A percentile compares a stretch with the other conserved stretches of the same genome.
These are phyloP conservation scores for Hypomecis punctinalis DNA, from an alignment of 2,888 invertebrate species.

Conservation along the genomic window DNA sequence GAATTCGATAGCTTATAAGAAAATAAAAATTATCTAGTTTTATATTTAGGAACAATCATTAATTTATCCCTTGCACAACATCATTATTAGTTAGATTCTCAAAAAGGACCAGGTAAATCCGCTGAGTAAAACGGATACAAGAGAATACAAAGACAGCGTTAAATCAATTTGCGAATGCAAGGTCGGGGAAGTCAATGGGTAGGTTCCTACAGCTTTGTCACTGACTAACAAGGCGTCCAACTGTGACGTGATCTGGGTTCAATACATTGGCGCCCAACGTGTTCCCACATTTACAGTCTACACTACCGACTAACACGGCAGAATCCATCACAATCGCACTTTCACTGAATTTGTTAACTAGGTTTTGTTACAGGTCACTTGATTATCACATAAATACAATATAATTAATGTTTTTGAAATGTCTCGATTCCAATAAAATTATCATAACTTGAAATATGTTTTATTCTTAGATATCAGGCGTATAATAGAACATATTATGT, in stretches of 20 bases:
- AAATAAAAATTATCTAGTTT: slow-evolving; percentile 11
- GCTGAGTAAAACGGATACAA: neutral
- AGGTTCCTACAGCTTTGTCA: slow-evolving; percentile 43
- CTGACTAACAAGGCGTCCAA: slow-evolving; percentile 49
- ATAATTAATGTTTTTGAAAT: neutral
- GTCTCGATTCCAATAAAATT: neutral
- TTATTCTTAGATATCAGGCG: neutral
- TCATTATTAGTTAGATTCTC: too few species aligned
- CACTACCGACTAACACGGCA: slow-evolving; percentile 15
- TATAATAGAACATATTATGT: neutral
- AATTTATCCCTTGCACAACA: too few species aligned
- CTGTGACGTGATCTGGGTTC: slow-evolving; percentile 54
- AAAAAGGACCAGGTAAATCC: too few species aligned
- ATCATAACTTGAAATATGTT: neutral
- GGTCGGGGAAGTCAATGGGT: slow-evolving; percentile 43
- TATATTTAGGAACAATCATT: too few species aligned
- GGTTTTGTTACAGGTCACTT: slow-evolving; percentile 11
- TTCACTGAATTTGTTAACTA: slow-evolving; percentile 42
- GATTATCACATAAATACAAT: neutral
- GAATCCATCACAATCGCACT: slow-evolving; percentile 31
- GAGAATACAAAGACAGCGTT: neutral
- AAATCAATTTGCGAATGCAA: slow-evolving; percentile 53
- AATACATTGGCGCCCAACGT: slow-evolving; percentile 38
- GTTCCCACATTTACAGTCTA: slow-evolving; percentile 19
- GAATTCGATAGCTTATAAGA: neutral